Percentiles rank a stretch among this genome's conserved stretches.
phyloP scores from a whole-genome alignment of 2,888 invertebrate species.

The Eupithecia subumbrata region DNA sequence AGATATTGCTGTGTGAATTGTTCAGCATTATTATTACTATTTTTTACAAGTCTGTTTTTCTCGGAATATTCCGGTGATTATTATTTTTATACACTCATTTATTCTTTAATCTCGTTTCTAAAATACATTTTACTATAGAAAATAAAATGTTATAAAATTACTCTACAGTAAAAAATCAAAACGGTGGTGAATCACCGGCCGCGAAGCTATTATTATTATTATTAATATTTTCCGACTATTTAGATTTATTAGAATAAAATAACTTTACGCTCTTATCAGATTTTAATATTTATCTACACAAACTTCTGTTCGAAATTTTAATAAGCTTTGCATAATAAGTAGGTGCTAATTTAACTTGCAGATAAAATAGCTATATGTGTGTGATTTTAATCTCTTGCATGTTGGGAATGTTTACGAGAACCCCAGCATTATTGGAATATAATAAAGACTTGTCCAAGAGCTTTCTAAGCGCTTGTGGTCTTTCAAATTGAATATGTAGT shows the following conservation, averaged over 20 bases:
- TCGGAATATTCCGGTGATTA: no score
- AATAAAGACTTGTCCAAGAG: neutral
- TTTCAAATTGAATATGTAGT: neutral
- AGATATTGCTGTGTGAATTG: no score
- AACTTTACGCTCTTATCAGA: neutral
- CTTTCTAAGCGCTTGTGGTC: neutral
- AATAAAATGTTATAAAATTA: no score
- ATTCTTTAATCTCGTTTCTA: no score
- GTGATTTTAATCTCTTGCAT: slow-evolving; percentile 56
- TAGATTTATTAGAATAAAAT: neutral
- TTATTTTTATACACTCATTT: no score
- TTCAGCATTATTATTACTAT: no score
- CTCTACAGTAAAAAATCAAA: no score
- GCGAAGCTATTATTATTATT: no score
- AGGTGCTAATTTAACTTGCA: neutral
- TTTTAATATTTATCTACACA: neutral
- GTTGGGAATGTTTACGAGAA: slow-evolving; percentile 55
- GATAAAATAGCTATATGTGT: slow-evolving; percentile 44
- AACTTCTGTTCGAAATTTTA: neutral
- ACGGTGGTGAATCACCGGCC: no score
- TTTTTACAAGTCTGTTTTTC: no score
- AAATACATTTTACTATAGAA: no score
- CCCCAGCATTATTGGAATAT: neutral
- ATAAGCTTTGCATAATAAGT: neutral
- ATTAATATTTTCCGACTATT: neutral